Conservation (phyloP, 2,797 vertebrate species). For the Harpagifer antarcticus region DNA sequence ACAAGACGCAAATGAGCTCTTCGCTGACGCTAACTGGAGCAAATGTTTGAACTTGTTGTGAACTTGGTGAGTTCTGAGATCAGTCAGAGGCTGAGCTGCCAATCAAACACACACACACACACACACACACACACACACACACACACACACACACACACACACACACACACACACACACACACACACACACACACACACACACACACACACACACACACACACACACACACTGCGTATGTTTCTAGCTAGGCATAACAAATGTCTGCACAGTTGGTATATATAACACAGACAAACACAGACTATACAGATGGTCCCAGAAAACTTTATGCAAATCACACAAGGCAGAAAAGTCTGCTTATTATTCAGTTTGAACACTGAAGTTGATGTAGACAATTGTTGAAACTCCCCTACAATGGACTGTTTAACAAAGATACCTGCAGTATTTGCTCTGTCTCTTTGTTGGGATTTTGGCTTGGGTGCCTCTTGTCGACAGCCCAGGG, state of each 20-base stretch:
- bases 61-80: background rate
- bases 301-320: background rate
- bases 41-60: background rate
- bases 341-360: background rate
- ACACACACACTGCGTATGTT: no score
- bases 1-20: fast-evolving
- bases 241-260: background rate
- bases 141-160: no score
- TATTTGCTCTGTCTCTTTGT: slow-evolving; percentile 28
- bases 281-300: background rate
- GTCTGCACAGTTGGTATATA: background rate
- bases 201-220: no score
- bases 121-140: background rate
- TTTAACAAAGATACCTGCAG: slow-evolving; percentile 2
- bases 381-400: background rate
- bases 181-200: no score
- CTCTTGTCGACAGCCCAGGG: slow-evolving; percentile 9
- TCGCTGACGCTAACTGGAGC: background rate
- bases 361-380: background rate
- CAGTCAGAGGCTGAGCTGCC: background rate
- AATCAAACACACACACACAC: background rate
- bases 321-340: background rate
- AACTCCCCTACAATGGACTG: background rate
- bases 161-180: no score
- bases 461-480: background rate